Base-by-base conservation (phyloP, 2,888 invertebrate species). In the Aspidiotus rigidus region DNA sequence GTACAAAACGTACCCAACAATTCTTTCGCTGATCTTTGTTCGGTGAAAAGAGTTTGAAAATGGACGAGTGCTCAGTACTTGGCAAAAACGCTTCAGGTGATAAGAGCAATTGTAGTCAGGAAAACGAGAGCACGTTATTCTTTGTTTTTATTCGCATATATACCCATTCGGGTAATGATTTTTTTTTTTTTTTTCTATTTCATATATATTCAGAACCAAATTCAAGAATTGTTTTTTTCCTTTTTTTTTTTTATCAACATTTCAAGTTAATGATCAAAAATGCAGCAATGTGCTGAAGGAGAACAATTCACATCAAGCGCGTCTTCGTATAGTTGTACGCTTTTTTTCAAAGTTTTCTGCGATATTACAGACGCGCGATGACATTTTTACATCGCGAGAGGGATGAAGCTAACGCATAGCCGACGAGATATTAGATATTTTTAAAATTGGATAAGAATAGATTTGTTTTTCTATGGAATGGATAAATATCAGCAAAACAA, bases 71-170 rank as follows among this genome's bases (percentile, higher is more conserved):
- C 59, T 59, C 42, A 41, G 59, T 49, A 66, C 66, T 66, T 66
- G 28, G 66, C 66, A 28, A 59, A 66, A 66, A 66, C 66, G 66
- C 66, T 66, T 66, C 66, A 66, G 66, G 66, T 66, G 66, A 66
- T 66, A 66, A 66, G 66, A 66, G 66, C 66, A 66, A 66, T 66
- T 66, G 66, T 66, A 66, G 66, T 49, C 66, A 59, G 66, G 44
- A 59, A 66, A 59, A 59, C 66, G 57, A 66, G 66, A 59, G 59
- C 57, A 39, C 15, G 56, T 56, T 42, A 66, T 57, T 66, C 59
- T 66, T 66, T 66, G 66, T 66, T 66, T 66, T 66, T 64, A 41
- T 42, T 66, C 59, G 44, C 15, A 60, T 17, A 62, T 28, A 28
- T 28, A 28, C 28, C 66, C 56, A 66, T 66, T 59, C 66, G 59